Percentiles rank a stretch among this genome's conserved stretches.
Conservation (phyloP, 2,888 invertebrate genomes). For the Platycnemis pennipes region DNA sequence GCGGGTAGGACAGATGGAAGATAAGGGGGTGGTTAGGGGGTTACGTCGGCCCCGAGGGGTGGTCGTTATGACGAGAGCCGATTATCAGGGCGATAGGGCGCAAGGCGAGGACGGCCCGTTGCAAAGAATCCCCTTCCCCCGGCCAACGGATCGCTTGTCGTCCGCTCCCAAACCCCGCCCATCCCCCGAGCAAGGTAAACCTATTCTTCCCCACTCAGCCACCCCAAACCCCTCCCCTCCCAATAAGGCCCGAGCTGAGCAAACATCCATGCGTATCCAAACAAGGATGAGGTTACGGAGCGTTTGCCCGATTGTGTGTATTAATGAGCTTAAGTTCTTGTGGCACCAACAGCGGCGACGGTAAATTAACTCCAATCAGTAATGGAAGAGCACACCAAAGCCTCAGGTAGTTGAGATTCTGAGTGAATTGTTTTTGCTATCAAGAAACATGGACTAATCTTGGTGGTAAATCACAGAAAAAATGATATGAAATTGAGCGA, state of each 20-base stretch:
- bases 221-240: constrained; percentile 3
- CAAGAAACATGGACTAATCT: neutral
- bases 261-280: constrained; percentile 57
- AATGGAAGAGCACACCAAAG: neutral
- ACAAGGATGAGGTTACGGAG: constrained; percentile 55
- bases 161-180: constrained; percentile 4
- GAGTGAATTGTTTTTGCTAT: neutral
- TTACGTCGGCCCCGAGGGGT: neutral
- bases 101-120: constrained; percentile 2
- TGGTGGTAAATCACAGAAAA: neutral
- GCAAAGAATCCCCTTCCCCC: neutral
- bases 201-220: constrained; percentile 38
- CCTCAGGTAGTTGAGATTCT: neutral
- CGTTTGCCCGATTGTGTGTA: constrained; percentile 34
- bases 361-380: neutral
- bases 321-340: constrained; percentile 10
- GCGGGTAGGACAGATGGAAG: neutral
- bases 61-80: neutral
- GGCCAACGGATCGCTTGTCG: constrained; percentile 50
- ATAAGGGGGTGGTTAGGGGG: neutral
- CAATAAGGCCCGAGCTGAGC: neutral
- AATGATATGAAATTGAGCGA: neutral
- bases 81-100: neutral
- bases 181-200: constrained; percentile 38
- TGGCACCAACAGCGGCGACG: neutral